Base-by-base conservation (phyloP, 2,797 vertebrate species). In the Bradypus variegatus region DNA sequence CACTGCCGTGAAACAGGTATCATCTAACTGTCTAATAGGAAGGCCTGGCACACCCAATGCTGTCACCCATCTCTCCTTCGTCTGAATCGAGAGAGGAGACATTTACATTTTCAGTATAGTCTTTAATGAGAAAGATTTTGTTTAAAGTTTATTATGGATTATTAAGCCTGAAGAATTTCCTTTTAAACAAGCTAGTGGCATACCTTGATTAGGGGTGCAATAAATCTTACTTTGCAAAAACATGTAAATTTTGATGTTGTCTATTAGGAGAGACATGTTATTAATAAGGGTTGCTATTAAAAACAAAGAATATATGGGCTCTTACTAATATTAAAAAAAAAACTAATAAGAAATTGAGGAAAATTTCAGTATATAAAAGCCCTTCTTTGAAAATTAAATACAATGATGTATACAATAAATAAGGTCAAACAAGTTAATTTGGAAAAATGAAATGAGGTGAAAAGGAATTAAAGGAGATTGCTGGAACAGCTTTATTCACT, bases 381-480 rank as follows among this genome's bases (percentile, higher is more conserved):
- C 41, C 94, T 90, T 91, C 94, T 95, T 93, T 95, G 94, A 94
- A 96, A 96, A 94, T 95, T 80, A 95, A 91, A 92, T 93, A 95
- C 91, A 93, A 95, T 94, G 94, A 93, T 95, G 82, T 90, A 72
- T 89, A 95, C 92, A 80, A 94, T 95, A 91, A 96, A 96, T 90
- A 95, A 95, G 92, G 92, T 95, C 95, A 95, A 92, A 91, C 86
- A 93, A 95, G 94, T 95, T 93, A 95, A 95, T 95, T 93, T 76
- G 94, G 88, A 79, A 92, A 31, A 48, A 94, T 87, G 95, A 93
- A 94, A 95, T 94, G 95, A 94, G 94, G 90, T 94, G 93, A 93
- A 67, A 81, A 95, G 93, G 90, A 85, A 92, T 95, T 92, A 90
- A 64, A 80, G 94, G 94, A 78, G 93, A 81, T 88, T 90, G 95